Evolutionary conservation across 1,140 invertebrate genomes (phyloP).

Genomic region (Polypedilum pembai): DNA sequence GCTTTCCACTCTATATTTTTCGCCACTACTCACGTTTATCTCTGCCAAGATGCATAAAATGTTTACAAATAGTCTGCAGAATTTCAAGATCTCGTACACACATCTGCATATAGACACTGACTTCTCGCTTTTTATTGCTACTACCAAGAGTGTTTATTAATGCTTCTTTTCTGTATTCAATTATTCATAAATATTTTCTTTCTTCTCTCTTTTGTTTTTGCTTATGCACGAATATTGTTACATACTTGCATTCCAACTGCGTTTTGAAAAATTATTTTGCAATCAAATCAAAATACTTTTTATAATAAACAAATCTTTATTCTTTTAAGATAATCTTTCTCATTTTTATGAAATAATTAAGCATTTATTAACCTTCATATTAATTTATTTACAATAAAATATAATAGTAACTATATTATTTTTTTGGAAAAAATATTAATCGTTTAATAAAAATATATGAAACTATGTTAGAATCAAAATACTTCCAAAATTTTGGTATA

Average conservation of each 20-base stretch:
- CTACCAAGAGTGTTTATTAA: constrained; percentile 12
- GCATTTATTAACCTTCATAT: no score
- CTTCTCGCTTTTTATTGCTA: neutral
- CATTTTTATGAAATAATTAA: no score
- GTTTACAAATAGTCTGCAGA: constrained; percentile 12
- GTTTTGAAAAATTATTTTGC: neutral
- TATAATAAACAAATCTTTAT: neutral
- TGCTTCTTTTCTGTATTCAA: neutral
- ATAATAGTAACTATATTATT: no score
- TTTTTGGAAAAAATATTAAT: no score
- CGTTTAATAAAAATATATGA: no score
- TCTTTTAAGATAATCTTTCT: no score
- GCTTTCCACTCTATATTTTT: neutral
- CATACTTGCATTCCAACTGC: neutral
- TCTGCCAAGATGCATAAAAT: constrained; percentile 15
- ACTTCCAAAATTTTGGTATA: no score
- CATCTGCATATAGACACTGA: no score
- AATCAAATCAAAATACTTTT: constrained; percentile 6
- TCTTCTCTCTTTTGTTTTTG: neutral
- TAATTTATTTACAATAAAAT: no score
- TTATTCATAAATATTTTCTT: neutral
- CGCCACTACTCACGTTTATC: constrained; percentile 2
- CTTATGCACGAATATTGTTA: neutral
- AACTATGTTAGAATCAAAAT: no score
- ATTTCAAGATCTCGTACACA: neutral